phyloP scores from a whole-genome alignment of 2,888 invertebrate genomes.

The Nowickia ferox region DNA sequence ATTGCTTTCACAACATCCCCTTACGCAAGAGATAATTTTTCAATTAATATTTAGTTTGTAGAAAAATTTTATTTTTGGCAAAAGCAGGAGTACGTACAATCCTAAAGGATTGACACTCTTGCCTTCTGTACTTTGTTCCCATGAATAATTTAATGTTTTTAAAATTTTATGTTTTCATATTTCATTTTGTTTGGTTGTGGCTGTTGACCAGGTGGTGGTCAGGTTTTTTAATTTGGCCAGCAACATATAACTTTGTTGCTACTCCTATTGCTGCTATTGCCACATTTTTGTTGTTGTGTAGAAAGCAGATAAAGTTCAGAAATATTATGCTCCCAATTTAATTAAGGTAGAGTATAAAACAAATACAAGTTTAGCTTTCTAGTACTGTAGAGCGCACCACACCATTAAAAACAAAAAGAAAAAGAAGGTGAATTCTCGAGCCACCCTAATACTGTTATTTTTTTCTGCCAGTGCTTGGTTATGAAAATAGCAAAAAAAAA shows the following conservation, averaged over 20 bases:
- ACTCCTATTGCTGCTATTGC: background rate
- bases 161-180: too few relatives aligned
- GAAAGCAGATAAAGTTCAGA: background rate
- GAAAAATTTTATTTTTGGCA: background rate
- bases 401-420: too few relatives aligned
- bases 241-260: background rate
- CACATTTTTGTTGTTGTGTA: background rate
- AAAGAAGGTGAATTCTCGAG: background rate
- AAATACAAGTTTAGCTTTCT: background rate
- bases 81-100: background rate
- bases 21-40: conserved; percentile 39
- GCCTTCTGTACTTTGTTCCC: too few relatives aligned
- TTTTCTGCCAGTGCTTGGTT: conserved; percentile 1
- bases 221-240: background rate
- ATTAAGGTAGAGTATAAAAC: background rate
- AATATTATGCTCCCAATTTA: background rate
- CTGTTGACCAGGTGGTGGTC: too few relatives aligned
- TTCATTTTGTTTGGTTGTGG: too few relatives aligned
- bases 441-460: background rate
- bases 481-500: background rate
- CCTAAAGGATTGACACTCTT: background rate
- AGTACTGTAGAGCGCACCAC: too few relatives aligned
- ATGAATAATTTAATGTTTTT: too few relatives aligned
- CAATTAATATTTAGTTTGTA: background rate
- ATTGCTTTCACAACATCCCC: conserved; percentile 6